Evolutionary conservation across 2,113 vertebrate species (phyloP), one percentile per base, ranked within the genome.

Genomic region (Rallus limicola): DNA sequence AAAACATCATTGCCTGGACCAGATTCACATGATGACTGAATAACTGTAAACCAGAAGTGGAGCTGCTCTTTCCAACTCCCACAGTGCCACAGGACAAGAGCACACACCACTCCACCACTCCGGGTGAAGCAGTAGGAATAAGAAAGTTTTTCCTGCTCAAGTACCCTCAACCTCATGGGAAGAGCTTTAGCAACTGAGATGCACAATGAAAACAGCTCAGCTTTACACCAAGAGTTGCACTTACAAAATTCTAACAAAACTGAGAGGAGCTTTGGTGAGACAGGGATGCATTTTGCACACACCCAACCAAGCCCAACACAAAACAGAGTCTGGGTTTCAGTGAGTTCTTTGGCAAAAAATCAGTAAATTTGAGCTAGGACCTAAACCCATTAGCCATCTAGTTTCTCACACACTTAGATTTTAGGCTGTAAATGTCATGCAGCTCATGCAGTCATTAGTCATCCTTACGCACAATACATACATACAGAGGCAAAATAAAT

Each of bases 391-490:
- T 77, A 86, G 52, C 20, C 63, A 16, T 50, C 63, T 56, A 29
- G 50, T 77, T 90, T 92, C 75, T 56, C 38, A 77, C 33, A 87
- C 19, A 12, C 29, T 89, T 60, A 42, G 48, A 82, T 85, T 94
- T 85, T 42, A 59, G 34, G 79, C 76, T 88, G 56, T 70, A 97
- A 97, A 93, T 94, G 82, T 92, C 85, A 97, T 6, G 7, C 48
- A 60, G 79, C 72, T 94, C 68, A 34, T 42, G 46, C 82, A 91
- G 82, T 44, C 90, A 80, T 96, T 90, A 92, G 71, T 96, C 90
- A 94, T 92, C 64, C 36, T 56, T 40, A 34, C 21, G 34, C 56
- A 92, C 85, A 86, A 53, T 31, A 68, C 64, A 34, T 25, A 88
- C 33, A 55, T 44, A 88, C 46, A 67, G 55, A 78, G 18, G 34